Evolutionary conservation across 2,797 vertebrate genomes (phyloP), one percentile per base, ranked within the genome.

Genomic region (Euthynnus affinis): DNA sequence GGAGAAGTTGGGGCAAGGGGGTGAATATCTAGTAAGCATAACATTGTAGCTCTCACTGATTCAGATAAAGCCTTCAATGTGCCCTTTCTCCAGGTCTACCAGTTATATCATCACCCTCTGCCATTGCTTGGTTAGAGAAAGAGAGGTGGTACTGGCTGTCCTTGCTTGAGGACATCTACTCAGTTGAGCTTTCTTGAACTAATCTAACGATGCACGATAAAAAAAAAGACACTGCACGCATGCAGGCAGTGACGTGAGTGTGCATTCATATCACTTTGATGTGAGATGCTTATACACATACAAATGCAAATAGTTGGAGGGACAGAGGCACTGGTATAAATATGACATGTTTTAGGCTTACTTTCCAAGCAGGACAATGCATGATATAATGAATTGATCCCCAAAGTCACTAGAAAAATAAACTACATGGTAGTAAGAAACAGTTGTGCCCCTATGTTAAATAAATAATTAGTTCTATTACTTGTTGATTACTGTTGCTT

Each of bases 1-100:
- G 73, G 46, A 51, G 65, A 74, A 66, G 34, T 63, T 42, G 55
- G 20, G 29, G 64, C 4, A 49, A 48, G 66, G 63, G 57, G 85
- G 83, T 87, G 86, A 76, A 84, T 85, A 82, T 82, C 76, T 85
- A 71, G 86, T 91, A 90, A 87, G 80, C 82, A 89, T 88, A 90
- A 88, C 77, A 69, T 37, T 70, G 81, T 56, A 78, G 55, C 77
- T 60, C 52, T 53, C 71, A 78, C 34, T 48, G 59, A 82, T 65
- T 56, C 14, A 44, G 60, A 58, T 22, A 51, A 40, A 65, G 44
- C 71, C 75, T 61, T 67, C 23, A 12, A 78, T 40, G 74, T 59
- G 57, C 44, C 59, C 60, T 34, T 78, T 80, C 64, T 84, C 62
- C 64, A 59, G 46, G 29, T 79, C 57, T 23, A 71, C 68, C 68